Evolutionary conservation across 1,140 invertebrate species (phyloP).

Genomic region (Calliphora vicina): DNA sequence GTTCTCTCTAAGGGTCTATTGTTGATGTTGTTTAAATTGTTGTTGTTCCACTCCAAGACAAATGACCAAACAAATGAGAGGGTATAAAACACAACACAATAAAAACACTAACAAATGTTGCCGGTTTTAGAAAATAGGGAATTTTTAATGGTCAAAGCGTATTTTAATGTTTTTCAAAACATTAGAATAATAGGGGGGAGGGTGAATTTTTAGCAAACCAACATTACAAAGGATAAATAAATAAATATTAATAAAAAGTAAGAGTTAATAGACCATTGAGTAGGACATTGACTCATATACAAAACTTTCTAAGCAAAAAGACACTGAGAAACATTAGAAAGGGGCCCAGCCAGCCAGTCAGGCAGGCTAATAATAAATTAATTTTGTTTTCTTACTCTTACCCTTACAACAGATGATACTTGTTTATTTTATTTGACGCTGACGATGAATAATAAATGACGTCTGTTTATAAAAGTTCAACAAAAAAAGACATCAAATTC

Average conservation of each 20-base stretch:
- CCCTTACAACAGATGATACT: neutral
- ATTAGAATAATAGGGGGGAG: neutral
- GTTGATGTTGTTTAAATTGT: neutral
- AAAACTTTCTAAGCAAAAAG: no score
- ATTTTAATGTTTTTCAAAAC: neutral
- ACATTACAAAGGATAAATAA: neutral
- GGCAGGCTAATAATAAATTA: neutral
- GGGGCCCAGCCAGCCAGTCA: neutral
- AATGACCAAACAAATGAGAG: neutral
- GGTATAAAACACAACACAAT: no score
- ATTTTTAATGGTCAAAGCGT: neutral
- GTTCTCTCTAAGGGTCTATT: constrained; percentile 20
- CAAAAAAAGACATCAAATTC: constrained; percentile 11
- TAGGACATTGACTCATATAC: constrained; percentile 23
- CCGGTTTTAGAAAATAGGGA: neutral
- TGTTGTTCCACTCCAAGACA: neutral
- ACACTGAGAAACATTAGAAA: no score
- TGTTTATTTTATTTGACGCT: no score
- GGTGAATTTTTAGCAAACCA: neutral
- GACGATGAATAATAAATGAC: neutral
- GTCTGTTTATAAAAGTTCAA: no score
- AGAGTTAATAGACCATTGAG: constrained; percentile 30
- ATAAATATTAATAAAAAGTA: neutral
- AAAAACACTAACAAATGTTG: neutral
- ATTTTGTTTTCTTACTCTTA: neutral